These are phyloP conservation scores for Nematostella vectensis DNA, from an alignment of 92 coral and sea anemone species.

Conservation along the genomic window DNA sequence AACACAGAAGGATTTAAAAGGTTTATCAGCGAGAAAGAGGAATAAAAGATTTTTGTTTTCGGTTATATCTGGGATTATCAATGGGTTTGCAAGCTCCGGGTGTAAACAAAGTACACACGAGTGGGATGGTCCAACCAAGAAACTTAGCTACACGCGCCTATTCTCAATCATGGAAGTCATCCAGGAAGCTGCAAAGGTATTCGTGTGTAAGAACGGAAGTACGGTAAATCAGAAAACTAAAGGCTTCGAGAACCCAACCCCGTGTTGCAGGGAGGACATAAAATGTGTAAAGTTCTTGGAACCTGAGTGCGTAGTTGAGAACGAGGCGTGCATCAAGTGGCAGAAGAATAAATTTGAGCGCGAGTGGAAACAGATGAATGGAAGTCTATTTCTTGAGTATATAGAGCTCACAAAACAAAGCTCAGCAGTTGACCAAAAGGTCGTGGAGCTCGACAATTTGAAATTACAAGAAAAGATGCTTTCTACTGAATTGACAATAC, in stretches of 20 bases:
- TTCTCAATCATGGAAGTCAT: background rate
- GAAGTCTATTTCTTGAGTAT: slow-evolving; percentile 10
- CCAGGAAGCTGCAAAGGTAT: background rate
- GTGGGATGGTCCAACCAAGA: background rate
- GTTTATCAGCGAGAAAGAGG: too few relatives aligned
- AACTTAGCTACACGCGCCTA: background rate
- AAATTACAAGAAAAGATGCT: slow-evolving; percentile 28
- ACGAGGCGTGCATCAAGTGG: slow-evolving; percentile 15
- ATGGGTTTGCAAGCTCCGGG: slow-evolving; percentile 3
- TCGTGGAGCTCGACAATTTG: slow-evolving; percentile 27
- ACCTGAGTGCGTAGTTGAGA: slow-evolving; percentile 9
- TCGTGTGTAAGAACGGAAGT: slow-evolving; percentile 8
- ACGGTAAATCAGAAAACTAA: slow-evolving; percentile 8
- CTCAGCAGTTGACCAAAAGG: slow-evolving; percentile 7
- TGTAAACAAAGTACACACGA: slow-evolving; percentile 1
- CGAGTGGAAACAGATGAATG: slow-evolving; percentile 4
- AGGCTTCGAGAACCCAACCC: slow-evolving; percentile 8
- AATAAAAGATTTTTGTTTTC: too few relatives aligned
- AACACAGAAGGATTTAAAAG: too few relatives aligned
- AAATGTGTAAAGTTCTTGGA: slow-evolving; percentile 18
- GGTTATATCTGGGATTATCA: background rate
- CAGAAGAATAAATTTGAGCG: background rate
- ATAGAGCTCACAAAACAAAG: slow-evolving; percentile 14
- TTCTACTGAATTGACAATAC: slow-evolving; percentile 20
- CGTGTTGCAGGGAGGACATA: slow-evolving; percentile 23